A percentile compares a stretch with the other conserved stretches of the same genome.
Evolutionary conservation across 2,113 vertebrate species (phyloP).

Genomic region (Zosterops japonicus): DNA sequence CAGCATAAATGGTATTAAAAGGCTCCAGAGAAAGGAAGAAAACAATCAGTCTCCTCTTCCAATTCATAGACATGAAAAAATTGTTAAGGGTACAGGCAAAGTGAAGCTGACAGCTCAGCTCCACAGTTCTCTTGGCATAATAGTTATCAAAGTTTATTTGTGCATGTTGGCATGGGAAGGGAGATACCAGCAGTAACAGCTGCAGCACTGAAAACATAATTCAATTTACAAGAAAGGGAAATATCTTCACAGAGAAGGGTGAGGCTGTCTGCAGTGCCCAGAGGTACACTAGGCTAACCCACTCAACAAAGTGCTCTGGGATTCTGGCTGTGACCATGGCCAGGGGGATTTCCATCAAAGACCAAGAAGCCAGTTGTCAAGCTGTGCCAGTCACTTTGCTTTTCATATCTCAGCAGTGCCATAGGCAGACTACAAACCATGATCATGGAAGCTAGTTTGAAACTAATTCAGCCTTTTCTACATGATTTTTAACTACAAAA

Average conservation of each 20-base stretch:
- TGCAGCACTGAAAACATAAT: background rate
- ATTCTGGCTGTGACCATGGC: background rate
- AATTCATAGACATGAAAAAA: background rate
- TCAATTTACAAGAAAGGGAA: background rate
- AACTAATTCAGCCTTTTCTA: background rate
- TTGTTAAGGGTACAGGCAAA: background rate
- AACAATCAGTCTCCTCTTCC: background rate
- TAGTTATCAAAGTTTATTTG: background rate
- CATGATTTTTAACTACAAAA: background rate
- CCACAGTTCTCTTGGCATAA: background rate
- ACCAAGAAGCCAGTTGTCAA: background rate
- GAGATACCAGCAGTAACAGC: background rate
- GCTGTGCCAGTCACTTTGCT: background rate
- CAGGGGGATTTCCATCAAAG: too few relatives aligned
- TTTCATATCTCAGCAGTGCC: background rate
- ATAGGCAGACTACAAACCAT: background rate
- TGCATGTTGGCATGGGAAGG: background rate
- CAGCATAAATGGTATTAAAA: background rate
- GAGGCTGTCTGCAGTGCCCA: background rate
- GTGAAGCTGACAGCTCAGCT: background rate
- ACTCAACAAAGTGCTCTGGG: fast-evolving
- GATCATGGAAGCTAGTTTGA: background rate
- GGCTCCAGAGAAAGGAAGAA: background rate
- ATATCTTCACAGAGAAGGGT: background rate
- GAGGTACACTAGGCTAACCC: background rate